These are phyloP conservation scores for Polydrusus pterygomalis DNA, from an alignment of 2,888 invertebrate species.

Conservation along the genomic window DNA sequence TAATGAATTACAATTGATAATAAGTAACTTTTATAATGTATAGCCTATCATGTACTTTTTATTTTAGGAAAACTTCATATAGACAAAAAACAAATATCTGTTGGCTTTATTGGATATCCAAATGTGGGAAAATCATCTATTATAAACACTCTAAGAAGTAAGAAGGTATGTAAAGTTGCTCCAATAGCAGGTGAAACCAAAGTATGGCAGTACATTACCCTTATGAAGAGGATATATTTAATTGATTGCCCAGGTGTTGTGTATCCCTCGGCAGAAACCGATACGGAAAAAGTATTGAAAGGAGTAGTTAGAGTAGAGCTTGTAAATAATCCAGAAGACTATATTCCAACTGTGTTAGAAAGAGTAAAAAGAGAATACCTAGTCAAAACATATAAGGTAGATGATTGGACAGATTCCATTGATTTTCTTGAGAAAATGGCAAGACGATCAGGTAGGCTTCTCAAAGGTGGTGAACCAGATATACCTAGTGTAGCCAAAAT, in stretches of 20 bases:
- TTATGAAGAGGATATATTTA: constrained; percentile 97
- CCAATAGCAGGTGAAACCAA: constrained; percentile 98
- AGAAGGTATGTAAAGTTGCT: constrained; percentile 99
- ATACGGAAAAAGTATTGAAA: constrained; percentile 95
- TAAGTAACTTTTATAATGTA: not conserved
- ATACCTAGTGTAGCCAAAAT: constrained; percentile 90
- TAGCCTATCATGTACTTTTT: not conserved
- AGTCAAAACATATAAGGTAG: constrained; percentile 90
- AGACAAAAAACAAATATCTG: constrained; percentile 98
- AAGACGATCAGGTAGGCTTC: constrained; percentile 87
- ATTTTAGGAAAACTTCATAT: constrained; percentile 84
- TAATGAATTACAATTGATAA: too few relatives aligned
- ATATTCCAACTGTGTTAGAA: constrained; percentile 89
- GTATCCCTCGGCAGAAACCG: constrained; percentile 96
- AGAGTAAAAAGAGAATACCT: constrained; percentile 93
- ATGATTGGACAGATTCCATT: constrained; percentile 85
- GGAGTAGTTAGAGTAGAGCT: constrained; percentile 98
- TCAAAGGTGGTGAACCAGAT: constrained; percentile 99
- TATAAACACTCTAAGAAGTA: constrained; percentile 95
- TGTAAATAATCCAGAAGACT: constrained; percentile 95
- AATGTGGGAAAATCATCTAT: constrained; percentile 99
- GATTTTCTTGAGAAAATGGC: constrained; percentile 96
- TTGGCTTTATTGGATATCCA: constrained; percentile 99
- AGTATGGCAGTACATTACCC: constrained; percentile 99
- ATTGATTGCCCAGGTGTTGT: constrained; percentile 99